These are phyloP conservation scores for Glaucidium brasilianum DNA, from an alignment of 2,113 vertebrate species.

Conservation along the genomic window DNA sequence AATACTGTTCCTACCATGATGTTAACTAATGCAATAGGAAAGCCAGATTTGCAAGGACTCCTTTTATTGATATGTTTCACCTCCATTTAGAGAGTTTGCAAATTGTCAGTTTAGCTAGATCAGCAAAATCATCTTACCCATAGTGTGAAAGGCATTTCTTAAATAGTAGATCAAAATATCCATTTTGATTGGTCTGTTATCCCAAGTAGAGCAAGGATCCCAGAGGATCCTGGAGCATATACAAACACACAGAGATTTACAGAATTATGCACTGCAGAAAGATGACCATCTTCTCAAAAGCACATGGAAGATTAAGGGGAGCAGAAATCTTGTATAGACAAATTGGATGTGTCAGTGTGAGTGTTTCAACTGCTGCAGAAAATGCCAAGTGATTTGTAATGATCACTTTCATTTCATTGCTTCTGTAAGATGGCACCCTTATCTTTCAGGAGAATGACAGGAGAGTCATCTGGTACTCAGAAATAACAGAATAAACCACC, in stretches of 20 bases:
- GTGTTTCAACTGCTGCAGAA: not conserved
- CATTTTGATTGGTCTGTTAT: not conserved
- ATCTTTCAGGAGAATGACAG: not conserved
- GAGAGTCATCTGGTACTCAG: not conserved
- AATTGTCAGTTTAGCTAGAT: not conserved
- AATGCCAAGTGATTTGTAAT: slow-evolving; percentile 46
- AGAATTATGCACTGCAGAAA: not conserved
- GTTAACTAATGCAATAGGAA: not conserved
- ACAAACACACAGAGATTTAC: not conserved
- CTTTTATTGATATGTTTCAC: not conserved
- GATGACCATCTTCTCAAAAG: not conserved
- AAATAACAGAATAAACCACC: not conserved
- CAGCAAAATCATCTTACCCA: not conserved
- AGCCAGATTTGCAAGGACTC: not conserved
- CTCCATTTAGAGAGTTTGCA: not conserved
- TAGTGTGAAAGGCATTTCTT: not conserved
- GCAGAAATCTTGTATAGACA: not conserved
- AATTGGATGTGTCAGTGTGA: not conserved
- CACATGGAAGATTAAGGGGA: not conserved
- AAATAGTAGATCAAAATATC: not conserved
- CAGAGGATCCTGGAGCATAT: not conserved
- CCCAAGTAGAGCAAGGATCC: not conserved
- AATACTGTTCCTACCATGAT: not conserved
- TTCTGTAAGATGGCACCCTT: not conserved
- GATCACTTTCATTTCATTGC: not conserved